Conservation (phyloP, 2,797 vertebrate species). For the Cercopithecus hamlyni region DNA sequence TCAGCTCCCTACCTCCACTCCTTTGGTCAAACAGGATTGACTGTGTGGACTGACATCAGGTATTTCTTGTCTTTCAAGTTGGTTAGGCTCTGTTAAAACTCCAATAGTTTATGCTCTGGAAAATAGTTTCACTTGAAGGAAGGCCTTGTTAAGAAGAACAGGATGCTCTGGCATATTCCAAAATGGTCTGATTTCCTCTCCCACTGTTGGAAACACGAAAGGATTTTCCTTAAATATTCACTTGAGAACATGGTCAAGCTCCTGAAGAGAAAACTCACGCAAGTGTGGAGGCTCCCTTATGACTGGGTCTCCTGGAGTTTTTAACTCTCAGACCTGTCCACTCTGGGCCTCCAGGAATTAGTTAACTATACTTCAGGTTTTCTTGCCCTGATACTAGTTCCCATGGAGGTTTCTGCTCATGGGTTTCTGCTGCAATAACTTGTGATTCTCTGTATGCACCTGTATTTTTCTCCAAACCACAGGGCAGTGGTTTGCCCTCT, state of each 20-base stretch:
- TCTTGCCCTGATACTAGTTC: background rate
- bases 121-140: background rate
- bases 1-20: background rate
- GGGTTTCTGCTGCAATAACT: background rate
- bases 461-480: background rate
- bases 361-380: background rate
- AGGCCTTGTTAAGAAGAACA: background rate
- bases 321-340: background rate
- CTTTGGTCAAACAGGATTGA: background rate
- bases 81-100: background rate
- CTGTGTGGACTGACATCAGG: too few relatives aligned
- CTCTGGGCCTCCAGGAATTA: background rate
- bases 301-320: background rate
- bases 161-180: background rate
- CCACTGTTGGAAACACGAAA: background rate
- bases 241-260: background rate
- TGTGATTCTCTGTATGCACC: background rate
- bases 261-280: background rate
- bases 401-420: background rate
- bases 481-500: background rate
- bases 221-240: background rate
- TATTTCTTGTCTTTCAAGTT: background rate
- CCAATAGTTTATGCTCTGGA: background rate
- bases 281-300: background rate
- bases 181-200: background rate